Percentiles rank a stretch among this genome's conserved stretches.
These are phyloP conservation scores for Coreius guichenoti DNA, from an alignment of 2,797 vertebrate species.

Conservation along the genomic window DNA sequence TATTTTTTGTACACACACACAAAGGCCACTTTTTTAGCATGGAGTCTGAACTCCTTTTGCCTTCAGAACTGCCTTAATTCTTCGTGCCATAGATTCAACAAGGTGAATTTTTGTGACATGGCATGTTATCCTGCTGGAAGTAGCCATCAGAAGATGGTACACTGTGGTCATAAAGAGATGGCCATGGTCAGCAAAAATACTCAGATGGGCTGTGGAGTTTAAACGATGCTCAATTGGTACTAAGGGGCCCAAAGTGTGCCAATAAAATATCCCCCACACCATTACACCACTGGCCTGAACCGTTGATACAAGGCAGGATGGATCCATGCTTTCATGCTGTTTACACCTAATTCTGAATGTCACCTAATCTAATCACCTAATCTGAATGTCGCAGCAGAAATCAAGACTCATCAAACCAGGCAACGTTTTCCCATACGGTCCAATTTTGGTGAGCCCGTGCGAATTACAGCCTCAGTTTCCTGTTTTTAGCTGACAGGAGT, in stretches of 20 bases:
- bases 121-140: slow-evolving; percentile 46
- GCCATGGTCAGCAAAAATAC: background rate
- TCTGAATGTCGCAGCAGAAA: slow-evolving; percentile 52
- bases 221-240: no score
- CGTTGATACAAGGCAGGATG: slow-evolving; percentile 51
- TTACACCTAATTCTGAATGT: slow-evolving; percentile 58
- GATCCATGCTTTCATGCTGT: slow-evolving; percentile 58
- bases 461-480: background rate
- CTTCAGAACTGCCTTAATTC: no score
- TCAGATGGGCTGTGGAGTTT: no score
- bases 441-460: background rate
- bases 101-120: background rate
- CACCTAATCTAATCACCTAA: no score
- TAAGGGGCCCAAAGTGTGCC: background rate
- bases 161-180: background rate
- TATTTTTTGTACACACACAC: no score
- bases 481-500: background rate
- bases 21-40: no score
- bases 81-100: no score
- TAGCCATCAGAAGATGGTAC: slow-evolving; percentile 51
- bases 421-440: background rate
- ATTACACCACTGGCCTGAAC: background rate
- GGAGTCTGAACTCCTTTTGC: no score
- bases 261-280: no score
- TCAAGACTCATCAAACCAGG: background rate